phyloP scores from a whole-genome alignment of 2,113 vertebrate species.

The Mesoclemmys tuberculata region DNA sequence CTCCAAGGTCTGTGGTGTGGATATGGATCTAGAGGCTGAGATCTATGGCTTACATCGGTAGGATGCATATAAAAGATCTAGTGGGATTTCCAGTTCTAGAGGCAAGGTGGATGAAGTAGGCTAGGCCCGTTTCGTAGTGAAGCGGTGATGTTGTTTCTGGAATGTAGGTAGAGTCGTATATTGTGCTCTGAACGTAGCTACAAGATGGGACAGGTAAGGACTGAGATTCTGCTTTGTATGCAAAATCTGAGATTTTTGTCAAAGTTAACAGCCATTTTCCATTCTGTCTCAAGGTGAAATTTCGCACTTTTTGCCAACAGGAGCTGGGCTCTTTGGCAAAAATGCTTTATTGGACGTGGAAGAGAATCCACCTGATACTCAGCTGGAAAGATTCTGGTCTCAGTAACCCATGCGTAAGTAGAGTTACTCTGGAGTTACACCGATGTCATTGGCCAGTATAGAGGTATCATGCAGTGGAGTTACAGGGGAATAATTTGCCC shows the following conservation, averaged over 20 bases:
- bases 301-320: neutral
- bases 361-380: too few species aligned
- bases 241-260: neutral
- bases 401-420: too few species aligned
- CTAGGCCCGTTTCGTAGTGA: accelerated
- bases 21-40: neutral
- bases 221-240: neutral
- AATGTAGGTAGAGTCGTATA: neutral
- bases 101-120: neutral
- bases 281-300: neutral
- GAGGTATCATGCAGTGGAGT: neutral
- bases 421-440: too few species aligned
- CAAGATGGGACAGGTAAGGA: neutral
- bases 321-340: too few species aligned
- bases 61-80: neutral
- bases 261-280: neutral
- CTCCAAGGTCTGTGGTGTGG: neutral
- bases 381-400: too few species aligned
- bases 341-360: too few species aligned
- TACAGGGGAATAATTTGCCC: neutral
- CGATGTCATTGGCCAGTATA: too few species aligned
- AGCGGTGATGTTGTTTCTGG: neutral
- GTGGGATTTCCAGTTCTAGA: neutral
- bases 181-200: neutral
- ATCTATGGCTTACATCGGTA: too few species aligned